Base-by-base conservation (phyloP, 2,888 invertebrate genomes). In the Steinernema hermaphroditum region DNA sequence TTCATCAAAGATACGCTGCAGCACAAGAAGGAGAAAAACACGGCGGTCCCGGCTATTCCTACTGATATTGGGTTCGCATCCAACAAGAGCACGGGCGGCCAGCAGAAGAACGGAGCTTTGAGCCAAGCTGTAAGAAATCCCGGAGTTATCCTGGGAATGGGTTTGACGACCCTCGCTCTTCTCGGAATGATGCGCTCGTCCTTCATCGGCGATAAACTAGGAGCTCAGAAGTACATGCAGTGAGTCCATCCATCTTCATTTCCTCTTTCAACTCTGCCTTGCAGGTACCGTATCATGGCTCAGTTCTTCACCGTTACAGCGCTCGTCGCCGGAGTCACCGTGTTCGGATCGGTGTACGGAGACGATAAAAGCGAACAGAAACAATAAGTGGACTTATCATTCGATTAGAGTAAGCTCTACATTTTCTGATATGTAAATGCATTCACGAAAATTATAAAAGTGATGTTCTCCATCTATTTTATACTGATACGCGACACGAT, bases 261-360 rank as follows among this genome's bases (percentile, higher is more conserved):
- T 2, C 2, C 2, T 2, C 29, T 12, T 9, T 12, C 24, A 16
- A 6, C 24, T 19, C 44, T 9, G 8, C 19, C 27, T 44, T 76
- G n/a, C 29, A 76, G 74, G 44, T 78, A 78, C 69, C 84, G 84
- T 80, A 84, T 84, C 72, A 83, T 84, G 80, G 84, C 84, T 8
- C 84, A 84, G 73, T 84, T 83, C 75, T 83, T 83, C 77, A 84
- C 84, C 8, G 80, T 84, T 50, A 81, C 82, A 29, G 82, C 82
- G 0, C 74, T 84, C 29, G 83, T 83, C 24, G 82, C 82, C 32
- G 83, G 83, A 72, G 82, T 83, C 44, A 79, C 82, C 41, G 74
- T 81, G 46, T 83, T 83, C 75, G 82, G 80, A 24, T 75, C 81
- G 50, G 81, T 77, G 19, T 81, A 80, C 68, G 80, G 78, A 34